A percentile compares a stretch with the other conserved stretches of the same genome.
Conservation (phyloP, 2,113 vertebrate genomes). For the Ptilonorhynchus violaceus region DNA sequence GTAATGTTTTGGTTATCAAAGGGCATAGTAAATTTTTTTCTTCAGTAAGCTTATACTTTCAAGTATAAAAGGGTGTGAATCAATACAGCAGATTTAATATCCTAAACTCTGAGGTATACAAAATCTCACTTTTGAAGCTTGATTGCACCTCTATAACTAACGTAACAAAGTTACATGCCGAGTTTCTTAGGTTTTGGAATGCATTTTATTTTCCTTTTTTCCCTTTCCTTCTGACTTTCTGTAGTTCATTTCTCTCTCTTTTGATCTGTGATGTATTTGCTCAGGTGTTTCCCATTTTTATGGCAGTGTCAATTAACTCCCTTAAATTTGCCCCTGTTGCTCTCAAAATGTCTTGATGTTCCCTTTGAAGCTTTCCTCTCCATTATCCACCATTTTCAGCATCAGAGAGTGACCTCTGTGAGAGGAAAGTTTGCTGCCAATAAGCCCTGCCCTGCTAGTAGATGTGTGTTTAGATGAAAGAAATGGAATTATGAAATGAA, state of each 20-base stretch:
- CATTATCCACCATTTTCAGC: constrained; percentile 56
- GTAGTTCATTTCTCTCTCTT: constrained; percentile 22
- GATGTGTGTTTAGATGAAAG: constrained; percentile 43
- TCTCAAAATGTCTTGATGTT: constrained; percentile 52
- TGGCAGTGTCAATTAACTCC: constrained; percentile 60
- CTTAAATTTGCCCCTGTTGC: constrained; percentile 44
- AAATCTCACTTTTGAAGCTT: constrained; percentile 30
- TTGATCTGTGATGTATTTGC: constrained; percentile 66
- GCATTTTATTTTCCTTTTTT: background rate
- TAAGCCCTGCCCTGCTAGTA: background rate
- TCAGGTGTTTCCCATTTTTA: constrained; percentile 72
- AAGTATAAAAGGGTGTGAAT: background rate
- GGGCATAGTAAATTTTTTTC: background rate
- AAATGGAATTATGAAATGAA: constrained; percentile 13
- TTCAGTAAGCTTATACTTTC: background rate
- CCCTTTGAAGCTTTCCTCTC: constrained; percentile 59
- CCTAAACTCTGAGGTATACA: background rate
- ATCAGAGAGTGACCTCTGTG: constrained; percentile 21
- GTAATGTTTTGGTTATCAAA: background rate
- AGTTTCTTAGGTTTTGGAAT: constrained; percentile 5
- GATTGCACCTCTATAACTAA: background rate
- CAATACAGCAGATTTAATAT: background rate
- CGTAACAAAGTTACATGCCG: background rate
- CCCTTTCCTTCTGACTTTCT: background rate
- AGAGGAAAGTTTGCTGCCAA: constrained; percentile 1